Base-by-base conservation (phyloP, 2,888 invertebrate genomes). In the Heliconius erato region DNA sequence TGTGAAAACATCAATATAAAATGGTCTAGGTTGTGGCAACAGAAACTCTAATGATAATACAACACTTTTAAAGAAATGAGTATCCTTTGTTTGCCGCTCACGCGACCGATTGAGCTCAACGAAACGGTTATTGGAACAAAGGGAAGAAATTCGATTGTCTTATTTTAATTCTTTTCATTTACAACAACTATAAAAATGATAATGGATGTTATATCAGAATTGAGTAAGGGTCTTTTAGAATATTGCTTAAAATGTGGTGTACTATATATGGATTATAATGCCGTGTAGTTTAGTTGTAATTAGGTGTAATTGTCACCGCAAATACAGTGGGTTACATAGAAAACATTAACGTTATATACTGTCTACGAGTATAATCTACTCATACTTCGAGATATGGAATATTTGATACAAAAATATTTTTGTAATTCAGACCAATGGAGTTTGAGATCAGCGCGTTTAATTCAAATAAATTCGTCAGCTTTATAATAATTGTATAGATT, bases 1-100 rank as follows among this genome's bases (percentile, higher is more conserved):
- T 63, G 28, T 23, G 32, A 28, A 59, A 32, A 74, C 12, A 54
- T 28, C 23, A 28, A 26, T 32, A 76, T 12, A 32, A 49, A 74
- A 59, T 59, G 7, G 5, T 59, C 6, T 32, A 28, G 32, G 54
- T 63, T 72, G 35, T 76, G 35, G 63, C 12, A 76, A 76, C 35
- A 59, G 63, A 35, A 63, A 54, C 54, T 76, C 35, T 32, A 76
- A 63, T 59, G 35, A 79, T 79, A 59, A 59, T 72, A 72, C 72
- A 59, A 79, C 32, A 63, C 28, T 65, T 79, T 74, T 28, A 82
- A 79, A 76, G 54, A 82, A 82, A 82, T 44, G 72, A 82, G 79
- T 63, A 82, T 79, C 49, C 82, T 82, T 82, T 82, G 76, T 82
- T 82, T 76, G 49, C 79, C 28, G 79, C 79, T 82, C 82, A 82